phyloP scores from a whole-genome alignment of 2,797 vertebrate species.

The Leptodactylus fallax region DNA sequence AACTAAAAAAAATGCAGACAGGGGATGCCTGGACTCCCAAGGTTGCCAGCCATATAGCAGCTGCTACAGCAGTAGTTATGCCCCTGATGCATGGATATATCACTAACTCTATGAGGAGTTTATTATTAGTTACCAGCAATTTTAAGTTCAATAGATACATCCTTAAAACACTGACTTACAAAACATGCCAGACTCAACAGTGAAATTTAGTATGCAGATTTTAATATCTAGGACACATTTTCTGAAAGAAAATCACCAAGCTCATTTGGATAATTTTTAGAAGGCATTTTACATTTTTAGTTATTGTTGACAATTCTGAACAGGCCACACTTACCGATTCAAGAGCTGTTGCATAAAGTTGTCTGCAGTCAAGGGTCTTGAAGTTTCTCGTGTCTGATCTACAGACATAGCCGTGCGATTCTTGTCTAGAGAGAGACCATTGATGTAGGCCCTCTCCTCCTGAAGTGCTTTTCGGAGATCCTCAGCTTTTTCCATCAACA shows the following conservation, averaged over 20 bases:
- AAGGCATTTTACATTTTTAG: neutral
- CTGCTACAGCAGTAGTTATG: too few species aligned
- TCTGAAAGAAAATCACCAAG: too few species aligned
- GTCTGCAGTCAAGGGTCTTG: slow-evolving; percentile 80
- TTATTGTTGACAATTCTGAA: neutral
- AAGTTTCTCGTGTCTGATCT: slow-evolving; percentile 80
- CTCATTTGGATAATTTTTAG: neutral
- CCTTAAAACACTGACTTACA: too few species aligned
- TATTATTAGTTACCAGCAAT: too few species aligned
- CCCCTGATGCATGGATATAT: too few species aligned
- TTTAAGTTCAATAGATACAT: too few species aligned
- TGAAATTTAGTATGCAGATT: neutral
- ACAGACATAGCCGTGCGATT: slow-evolving; percentile 79
- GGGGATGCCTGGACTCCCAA: too few species aligned
- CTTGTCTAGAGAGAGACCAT: slow-evolving; percentile 81
- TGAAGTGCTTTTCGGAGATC: slow-evolving; percentile 91
- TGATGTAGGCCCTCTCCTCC: slow-evolving; percentile 91
- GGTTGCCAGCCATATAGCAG: too few species aligned
- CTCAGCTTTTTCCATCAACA: slow-evolving; percentile 96
- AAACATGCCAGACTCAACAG: too few species aligned
- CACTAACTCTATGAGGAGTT: too few species aligned
- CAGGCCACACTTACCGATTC: slow-evolving; percentile 82
- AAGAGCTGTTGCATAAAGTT: slow-evolving; percentile 98
- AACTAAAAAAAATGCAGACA: too few species aligned
- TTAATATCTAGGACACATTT: neutral